Evolutionary conservation across 2,888 invertebrate species (phyloP).

Genomic region (Philonicus albiceps): DNA sequence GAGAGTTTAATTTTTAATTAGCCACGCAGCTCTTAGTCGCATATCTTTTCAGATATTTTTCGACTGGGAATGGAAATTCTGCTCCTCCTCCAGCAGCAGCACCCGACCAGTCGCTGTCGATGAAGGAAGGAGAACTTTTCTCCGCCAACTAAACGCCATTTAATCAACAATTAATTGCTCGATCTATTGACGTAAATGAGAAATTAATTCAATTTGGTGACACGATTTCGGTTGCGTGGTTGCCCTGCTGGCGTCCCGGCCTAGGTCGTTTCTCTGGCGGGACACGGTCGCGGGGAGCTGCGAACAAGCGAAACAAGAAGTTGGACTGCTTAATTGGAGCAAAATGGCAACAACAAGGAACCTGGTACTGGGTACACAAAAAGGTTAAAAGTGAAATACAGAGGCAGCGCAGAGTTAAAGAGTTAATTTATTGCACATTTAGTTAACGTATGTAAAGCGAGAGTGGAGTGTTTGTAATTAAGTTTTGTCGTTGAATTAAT

Average conservation of each 20-base stretch:
- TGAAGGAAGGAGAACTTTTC: background rate
- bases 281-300: slow-evolving; percentile 26
- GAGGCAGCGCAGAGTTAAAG: slow-evolving; percentile 45
- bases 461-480: slow-evolving; percentile 47
- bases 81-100: background rate
- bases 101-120: background rate
- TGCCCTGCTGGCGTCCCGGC: slow-evolving; percentile 26
- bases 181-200: slow-evolving; percentile 49
- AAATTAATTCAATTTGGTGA: slow-evolving; percentile 49
- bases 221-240: slow-evolving; percentile 44
- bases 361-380: slow-evolving; percentile 36
- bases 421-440: slow-evolving; percentile 49
- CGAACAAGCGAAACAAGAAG: slow-evolving; percentile 43
- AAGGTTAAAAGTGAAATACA: slow-evolving; percentile 42
- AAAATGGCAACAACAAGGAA: slow-evolving; percentile 48
- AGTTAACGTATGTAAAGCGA: slow-evolving; percentile 48
- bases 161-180: slow-evolving; percentile 49
- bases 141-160: slow-evolving; percentile 45
- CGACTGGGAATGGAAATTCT: background rate
- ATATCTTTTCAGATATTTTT: background rate
- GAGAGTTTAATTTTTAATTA: slow-evolving; percentile 46
- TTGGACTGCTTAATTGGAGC: slow-evolving; percentile 48
- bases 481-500: slow-evolving; percentile 49
- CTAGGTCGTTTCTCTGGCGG: background rate
- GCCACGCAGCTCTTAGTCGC: background rate